phyloP scores from a whole-genome alignment of 1,140 invertebrate species.

The Coptotermes formosanus region DNA sequence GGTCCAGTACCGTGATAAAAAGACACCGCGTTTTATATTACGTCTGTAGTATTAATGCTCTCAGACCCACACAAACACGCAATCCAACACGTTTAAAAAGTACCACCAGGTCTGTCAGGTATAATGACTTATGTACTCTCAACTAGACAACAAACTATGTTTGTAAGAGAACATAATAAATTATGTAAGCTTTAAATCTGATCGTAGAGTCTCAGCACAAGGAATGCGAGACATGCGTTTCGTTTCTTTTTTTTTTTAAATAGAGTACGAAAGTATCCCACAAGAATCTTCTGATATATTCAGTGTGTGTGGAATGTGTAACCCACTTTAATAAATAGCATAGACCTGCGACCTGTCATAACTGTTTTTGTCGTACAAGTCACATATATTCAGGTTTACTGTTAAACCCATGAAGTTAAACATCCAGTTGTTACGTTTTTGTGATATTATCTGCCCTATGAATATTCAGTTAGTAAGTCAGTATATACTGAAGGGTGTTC shows the following conservation, averaged over 20 bases:
- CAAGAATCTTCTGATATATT: background rate
- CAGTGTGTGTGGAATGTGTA: background rate
- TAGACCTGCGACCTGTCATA: background rate
- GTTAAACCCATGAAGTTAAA: too few relatives aligned
- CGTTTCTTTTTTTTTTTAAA: background rate
- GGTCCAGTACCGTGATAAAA: background rate
- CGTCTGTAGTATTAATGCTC: background rate
- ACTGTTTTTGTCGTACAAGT: too few relatives aligned
- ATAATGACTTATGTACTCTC: slow-evolving; percentile 12
- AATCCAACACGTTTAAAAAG: background rate
- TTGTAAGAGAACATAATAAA: background rate
- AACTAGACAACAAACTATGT: background rate
- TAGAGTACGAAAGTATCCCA: background rate
- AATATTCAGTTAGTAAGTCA: too few relatives aligned
- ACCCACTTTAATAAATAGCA: background rate
- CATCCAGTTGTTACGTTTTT: too few relatives aligned
- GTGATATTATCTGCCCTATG: too few relatives aligned
- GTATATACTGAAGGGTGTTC: too few relatives aligned
- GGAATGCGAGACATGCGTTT: background rate
- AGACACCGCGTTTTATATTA: background rate
- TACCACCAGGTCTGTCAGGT: background rate
- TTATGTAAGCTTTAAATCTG: slow-evolving; percentile 1
- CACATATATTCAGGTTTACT: too few relatives aligned
- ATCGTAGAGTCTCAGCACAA: background rate
- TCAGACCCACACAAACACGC: background rate